Evolutionary conservation across 2,797 vertebrate species (phyloP), one percentile per base, ranked within the genome.

Genomic region (Pangasius djambal): DNA sequence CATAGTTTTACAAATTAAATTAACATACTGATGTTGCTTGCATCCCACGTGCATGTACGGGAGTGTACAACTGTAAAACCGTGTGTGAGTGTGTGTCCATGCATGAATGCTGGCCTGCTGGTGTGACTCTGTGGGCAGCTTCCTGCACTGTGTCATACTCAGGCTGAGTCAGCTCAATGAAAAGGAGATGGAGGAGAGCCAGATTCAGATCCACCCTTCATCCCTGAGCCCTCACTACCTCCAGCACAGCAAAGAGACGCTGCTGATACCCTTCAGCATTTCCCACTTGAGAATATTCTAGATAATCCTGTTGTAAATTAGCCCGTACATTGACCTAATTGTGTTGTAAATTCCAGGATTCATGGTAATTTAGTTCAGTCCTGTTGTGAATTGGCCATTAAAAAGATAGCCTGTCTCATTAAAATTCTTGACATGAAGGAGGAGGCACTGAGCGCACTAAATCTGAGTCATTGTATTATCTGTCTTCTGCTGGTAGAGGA

Each of bases 241-340:
- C 50, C 87, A 85, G 70, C 89, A 85, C 90, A 77, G 85, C 70
- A 86, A 25, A 90, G 81, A 90, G 70, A 87, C 31, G 50, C 77
- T 86, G 86, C 77, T 87, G 88, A 85, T 88, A 91, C 86, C 88
- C 86, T 70, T 85, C 89, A 81, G 74, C 74, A 5, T 91, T 86
- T 87, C 87, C 88, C 88, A 84, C 87, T 74, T 13, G 87, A 88
- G 87, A 89, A 89, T 90, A 89, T 89, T 91, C 85, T 20, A 74
- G 83, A 92, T 91, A 91, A 91, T 91, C 90, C 91, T 88, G 75
- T 74, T 89, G 91, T 89, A 91, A 92, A 92, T 92, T 89, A 90
- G 90, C 69, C 83, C 16, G 48, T 88, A 88, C 84, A 74, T 85
- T 91, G 81, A 85, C 89, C 86, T 92, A 92, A 91, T 91, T 88